Base-by-base conservation (phyloP, 2,113 vertebrate species). In the Nothobranchius furzeri region DNA sequence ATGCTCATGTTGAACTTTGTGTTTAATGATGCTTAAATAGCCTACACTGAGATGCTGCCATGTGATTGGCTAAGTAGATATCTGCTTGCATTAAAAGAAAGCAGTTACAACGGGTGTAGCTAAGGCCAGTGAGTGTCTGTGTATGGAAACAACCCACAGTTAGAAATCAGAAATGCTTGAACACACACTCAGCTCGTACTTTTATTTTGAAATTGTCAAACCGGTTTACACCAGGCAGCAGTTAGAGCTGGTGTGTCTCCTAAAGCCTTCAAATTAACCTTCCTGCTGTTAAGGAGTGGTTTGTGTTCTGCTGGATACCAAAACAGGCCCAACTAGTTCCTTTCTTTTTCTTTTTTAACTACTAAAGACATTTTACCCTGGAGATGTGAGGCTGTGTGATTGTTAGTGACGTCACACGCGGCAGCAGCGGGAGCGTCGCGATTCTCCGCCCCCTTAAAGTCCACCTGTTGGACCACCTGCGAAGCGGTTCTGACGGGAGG, bases 401-500 rank as follows among this genome's bases (percentile, higher is more conserved):
- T 1, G 8, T 46, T 10, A 9, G 55, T 88, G 79, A 86, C 76
- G 73, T 81, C 81, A 81, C 62, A 43, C 15, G 69, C 76, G 74
- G 50, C 58, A 48, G 68, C 77, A 64, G 30, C 30, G 30, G 37
- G 37, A 40, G 76, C 60, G 70, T 85, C 64, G 74, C 42, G 17
- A 55, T 15, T 30, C 45, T 79, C 60, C 87, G 79, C n/a, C 82
- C 70, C 67, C 53, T 1, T 53, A 66, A 62, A 78, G 81, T 68
- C 52, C 82, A 88, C 83, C 87, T 85, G 87, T 66, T 63, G 51
- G 3, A 20, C 17, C 82, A 70, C 70, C 75, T 68, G 30, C 30
- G 30, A 4, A 30, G 30, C 30, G 30, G n/a, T 6, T 14, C 11
- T 42, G 35, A 51, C 49, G 12, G 42, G 45, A 50, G 68, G 37